Base-by-base conservation (phyloP, 2,888 invertebrate species). In the Celastrina argiolus region DNA sequence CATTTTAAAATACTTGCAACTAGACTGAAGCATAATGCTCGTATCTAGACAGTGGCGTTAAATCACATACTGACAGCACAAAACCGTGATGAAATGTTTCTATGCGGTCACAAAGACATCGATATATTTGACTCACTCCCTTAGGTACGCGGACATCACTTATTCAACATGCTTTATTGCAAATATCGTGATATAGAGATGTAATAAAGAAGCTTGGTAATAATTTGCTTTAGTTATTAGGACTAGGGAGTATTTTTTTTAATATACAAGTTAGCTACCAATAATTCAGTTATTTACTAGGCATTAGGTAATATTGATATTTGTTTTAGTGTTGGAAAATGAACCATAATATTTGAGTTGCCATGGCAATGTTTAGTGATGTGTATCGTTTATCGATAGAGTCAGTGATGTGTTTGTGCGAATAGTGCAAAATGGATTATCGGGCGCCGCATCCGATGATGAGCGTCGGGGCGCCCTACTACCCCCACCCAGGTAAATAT, bases 391-490 rank as follows among this genome's bases (percentile, higher is more conserved):
- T 68, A 66, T 36, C 59, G 68, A 70, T 69, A 67, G 67, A 16
- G 67, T 66, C 67, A 61, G 74, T 77, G 77, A 70, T 75, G 79
- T 74, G 73, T 71, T 69, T 68, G 73, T 75, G 76, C 71, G 75
- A 74, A 73, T 75, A 76, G 80, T 80, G 78, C 74, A 73, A 74
- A 72, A 91, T 91, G 91, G 91, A 91, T 75, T 91, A 90, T 76
- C 84, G 91, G 56, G 86, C 87, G 69, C 89, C 90, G 41, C 83
- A 84, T 74, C 88, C 91, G 69, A 76, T 81, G 77, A 79, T 83
- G 80, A 84, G 79, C 82, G 82, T 79, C 79, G 87, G 85, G 71
- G 72, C 85, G 74, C 84, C 87, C 68, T 89, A 84, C 87, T 88
- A 82, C 75, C 83, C 84, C 8, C 86, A 83, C 67, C 79, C 89